phyloP scores from a whole-genome alignment of 2,113 vertebrate genomes.

The Steatornis caripensis region DNA sequence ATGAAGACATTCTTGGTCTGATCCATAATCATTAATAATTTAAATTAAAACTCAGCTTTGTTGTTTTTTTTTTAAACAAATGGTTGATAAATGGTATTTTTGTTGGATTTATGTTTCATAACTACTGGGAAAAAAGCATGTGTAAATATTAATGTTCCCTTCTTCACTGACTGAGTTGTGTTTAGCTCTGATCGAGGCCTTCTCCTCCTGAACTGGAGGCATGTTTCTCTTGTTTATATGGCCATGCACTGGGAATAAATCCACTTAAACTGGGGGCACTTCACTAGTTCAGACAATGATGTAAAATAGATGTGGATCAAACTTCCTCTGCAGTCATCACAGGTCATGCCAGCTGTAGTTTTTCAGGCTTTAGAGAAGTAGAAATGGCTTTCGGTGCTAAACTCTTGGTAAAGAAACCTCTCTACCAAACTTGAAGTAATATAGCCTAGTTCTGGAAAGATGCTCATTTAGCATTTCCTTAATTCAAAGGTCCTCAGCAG shows the following conservation, averaged over 20 bases:
- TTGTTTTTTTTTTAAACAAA: background rate
- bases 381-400: background rate
- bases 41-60: conserved; percentile 26
- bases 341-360: background rate
- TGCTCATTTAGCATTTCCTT: background rate
- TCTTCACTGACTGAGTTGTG: background rate
- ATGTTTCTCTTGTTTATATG: background rate
- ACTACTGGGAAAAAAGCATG: background rate
- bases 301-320: background rate
- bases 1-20: conserved; percentile 43
- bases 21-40: conserved; percentile 12
- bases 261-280: background rate
- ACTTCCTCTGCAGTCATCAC: background rate
- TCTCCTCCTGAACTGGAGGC: background rate
- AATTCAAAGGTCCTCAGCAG: background rate
- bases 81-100: conserved; percentile 15
- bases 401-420: background rate
- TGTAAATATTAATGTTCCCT: background rate
- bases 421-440: background rate
- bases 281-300: background rate
- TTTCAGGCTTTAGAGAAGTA: background rate
- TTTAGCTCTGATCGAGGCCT: background rate
- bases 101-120: conserved; percentile 18
- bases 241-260: background rate
- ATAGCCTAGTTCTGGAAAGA: background rate